Percentiles rank a stretch among this genome's conserved stretches.
These are phyloP conservation scores for Drosophila histrio DNA, from an alignment of 2,888 invertebrate genomes.

Conservation along the genomic window DNA sequence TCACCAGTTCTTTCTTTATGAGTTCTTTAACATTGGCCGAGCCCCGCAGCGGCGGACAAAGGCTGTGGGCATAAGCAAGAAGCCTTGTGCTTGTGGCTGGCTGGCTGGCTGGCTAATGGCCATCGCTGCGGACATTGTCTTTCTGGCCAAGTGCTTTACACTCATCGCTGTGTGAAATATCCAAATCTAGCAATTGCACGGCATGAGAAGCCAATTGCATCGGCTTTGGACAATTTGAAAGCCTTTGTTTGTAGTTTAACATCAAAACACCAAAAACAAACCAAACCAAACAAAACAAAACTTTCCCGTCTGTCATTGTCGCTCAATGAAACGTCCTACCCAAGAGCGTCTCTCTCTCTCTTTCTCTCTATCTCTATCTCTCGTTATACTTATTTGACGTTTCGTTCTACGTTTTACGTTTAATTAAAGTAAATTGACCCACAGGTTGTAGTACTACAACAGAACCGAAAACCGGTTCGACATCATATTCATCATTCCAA, in stretches of 20 bases:
- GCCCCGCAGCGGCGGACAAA: slow-evolving; percentile 42
- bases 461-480: slow-evolving; percentile 47
- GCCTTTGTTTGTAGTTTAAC: slow-evolving; percentile 26
- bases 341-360: neutral
- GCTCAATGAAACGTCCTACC: neutral
- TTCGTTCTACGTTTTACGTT: slow-evolving; percentile 38
- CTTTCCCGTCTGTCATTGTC: slow-evolving; percentile 6
- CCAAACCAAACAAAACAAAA: neutral
- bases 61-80: slow-evolving; percentile 47
- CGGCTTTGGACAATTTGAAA: slow-evolving; percentile 54
- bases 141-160: slow-evolving; percentile 37
- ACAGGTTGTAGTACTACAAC: slow-evolving; percentile 42
- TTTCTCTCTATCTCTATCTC: neutral
- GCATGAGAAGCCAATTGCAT: slow-evolving; percentile 43
- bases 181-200: slow-evolving; percentile 51
- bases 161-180: slow-evolving; percentile 26
- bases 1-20: slow-evolving; percentile 56
- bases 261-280: neutral
- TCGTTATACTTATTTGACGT: slow-evolving; percentile 28
- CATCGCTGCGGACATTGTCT: slow-evolving; percentile 36
- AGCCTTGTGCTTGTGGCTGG: slow-evolving; percentile 50
- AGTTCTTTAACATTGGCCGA: slow-evolving; percentile 70
- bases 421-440: slow-evolving; percentile 73
- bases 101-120: slow-evolving; percentile 52
- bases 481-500: slow-evolving; percentile 49